Evolutionary conservation across 1,140 invertebrate species (phyloP), one percentile per base, ranked within the genome.

Genomic region (Cotesia vestalis): DNA sequence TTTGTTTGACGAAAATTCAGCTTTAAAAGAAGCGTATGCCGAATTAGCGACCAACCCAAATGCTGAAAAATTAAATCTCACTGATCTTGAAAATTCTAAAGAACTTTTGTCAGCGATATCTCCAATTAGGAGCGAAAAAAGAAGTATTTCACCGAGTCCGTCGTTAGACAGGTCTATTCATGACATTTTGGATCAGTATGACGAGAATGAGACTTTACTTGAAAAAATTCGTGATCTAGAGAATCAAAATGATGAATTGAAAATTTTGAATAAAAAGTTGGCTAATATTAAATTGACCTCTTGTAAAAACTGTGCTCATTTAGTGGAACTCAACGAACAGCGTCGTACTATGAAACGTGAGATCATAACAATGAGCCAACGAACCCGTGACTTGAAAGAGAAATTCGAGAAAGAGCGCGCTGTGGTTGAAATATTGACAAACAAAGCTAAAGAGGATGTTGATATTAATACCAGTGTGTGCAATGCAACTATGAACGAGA

Each of bases 371-470:
- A n/a, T 83, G 4, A 80, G 72, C 64, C 66, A 76, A 0, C 82
- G 79, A 60, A 27, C 83, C 4, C 38, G 75, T 1, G 76, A 82
- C 14, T 20, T 79, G 5, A 75, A 84, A 36, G 78, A 69, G 8
- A 79, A 81, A 9, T 85, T 82, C 14, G 55, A 83, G 9, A 71
- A 77, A 11, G 73, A 79, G 35, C 78, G 76, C 0, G 75, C 70
- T 0, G 75, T 78, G 1, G 73, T 72, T 2, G 79, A 82, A 52
- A 40, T 62, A 11, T 36, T 83, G 5, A 78, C 73, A 14, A 38
- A 63, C 0, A 84, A 83, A 72, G 77, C 78, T 2, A 77, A 75
- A 4, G 77, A 84, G 36, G 77, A 78, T 9, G 64, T 82, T 1
- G 76, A 80, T 57, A 67, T 74, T 8, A 76, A 80, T 57, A 67